Conservation (phyloP, 2,888 invertebrate species). For the Anticlea derivata region DNA sequence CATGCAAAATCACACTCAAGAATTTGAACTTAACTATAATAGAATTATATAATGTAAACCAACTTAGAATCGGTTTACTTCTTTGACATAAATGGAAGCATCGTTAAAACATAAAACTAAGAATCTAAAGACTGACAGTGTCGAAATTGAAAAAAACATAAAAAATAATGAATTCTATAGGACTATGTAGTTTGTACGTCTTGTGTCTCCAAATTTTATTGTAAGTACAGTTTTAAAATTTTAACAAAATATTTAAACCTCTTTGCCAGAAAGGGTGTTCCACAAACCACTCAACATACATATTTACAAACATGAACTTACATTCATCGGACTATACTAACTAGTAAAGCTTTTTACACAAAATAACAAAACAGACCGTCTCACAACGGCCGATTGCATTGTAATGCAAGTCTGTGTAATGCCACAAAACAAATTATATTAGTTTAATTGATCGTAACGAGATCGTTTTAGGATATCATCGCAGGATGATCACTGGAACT, state of each 20-base stretch:
- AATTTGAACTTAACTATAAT: slow-evolving; percentile 72
- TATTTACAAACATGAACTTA: slow-evolving; percentile 75
- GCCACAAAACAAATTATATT: slow-evolving; percentile 75
- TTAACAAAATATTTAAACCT: slow-evolving; percentile 35
- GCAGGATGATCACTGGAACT: slow-evolving; percentile 72
- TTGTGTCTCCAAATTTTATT: slow-evolving; percentile 46
- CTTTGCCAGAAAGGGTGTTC: slow-evolving; percentile 44
- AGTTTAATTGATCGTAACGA: slow-evolving; percentile 81
- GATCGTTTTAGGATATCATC: slow-evolving; percentile 82
- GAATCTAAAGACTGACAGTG: slow-evolving; percentile 53
- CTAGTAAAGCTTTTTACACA: slow-evolving; percentile 82
- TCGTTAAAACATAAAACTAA: slow-evolving; percentile 73
- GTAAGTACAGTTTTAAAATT: slow-evolving; percentile 42
- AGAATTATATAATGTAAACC: slow-evolving; percentile 71
- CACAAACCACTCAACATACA: slow-evolving; percentile 68
- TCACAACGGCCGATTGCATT: slow-evolving; percentile 66
- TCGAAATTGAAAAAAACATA: slow-evolving; percentile 31
- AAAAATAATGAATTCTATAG: slow-evolving; percentile 35
- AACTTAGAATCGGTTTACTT: slow-evolving; percentile 79
- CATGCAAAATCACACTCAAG: slow-evolving; percentile 80
- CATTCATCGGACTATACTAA: slow-evolving; percentile 71
- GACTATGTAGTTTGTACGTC: slow-evolving; percentile 48
- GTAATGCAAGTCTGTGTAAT: slow-evolving; percentile 79
- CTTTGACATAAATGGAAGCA: slow-evolving; percentile 84
- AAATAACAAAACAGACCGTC: slow-evolving; percentile 73